Evolutionary conservation across 2,888 invertebrate species (phyloP).

Genomic region (Drosophila histrio): DNA sequence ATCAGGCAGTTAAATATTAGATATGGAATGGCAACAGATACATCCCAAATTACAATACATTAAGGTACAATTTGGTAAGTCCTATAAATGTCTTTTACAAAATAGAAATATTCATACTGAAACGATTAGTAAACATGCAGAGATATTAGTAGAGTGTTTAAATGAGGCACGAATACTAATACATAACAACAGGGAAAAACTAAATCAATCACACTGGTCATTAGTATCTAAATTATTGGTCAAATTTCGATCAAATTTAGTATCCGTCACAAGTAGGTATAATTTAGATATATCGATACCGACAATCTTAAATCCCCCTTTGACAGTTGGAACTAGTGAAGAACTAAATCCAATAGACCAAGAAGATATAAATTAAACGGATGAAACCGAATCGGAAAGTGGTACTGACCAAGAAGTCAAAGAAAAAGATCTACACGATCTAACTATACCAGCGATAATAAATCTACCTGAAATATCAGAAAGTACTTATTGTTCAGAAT

Average conservation of each 20-base stretch:
- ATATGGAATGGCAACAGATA: neutral
- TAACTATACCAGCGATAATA: conserved; percentile 4
- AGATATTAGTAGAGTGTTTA: too few relatives aligned
- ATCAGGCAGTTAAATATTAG: too few relatives aligned
- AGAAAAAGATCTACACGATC: neutral
- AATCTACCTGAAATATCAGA: neutral
- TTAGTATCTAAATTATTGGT: too few relatives aligned
- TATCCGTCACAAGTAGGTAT: neutral
- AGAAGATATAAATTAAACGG: too few relatives aligned
- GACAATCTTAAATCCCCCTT: neutral
- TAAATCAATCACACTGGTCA: too few relatives aligned
- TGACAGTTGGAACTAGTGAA: neutral
- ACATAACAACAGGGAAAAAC: too few relatives aligned
- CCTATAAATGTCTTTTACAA: neutral
- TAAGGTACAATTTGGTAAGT: neutral
- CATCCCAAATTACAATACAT: neutral
- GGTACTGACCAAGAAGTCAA: too few relatives aligned
- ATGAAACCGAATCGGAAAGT: too few relatives aligned
- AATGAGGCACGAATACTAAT: too few relatives aligned
- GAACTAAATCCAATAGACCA: too few relatives aligned
- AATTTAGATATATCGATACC: conserved; percentile 9
- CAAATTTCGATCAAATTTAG: neutral
- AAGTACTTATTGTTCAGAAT: neutral
- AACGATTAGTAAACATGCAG: neutral
- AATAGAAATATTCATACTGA: neutral